phyloP scores from a whole-genome alignment of 1,140 invertebrate genomes.

The Gryon sp. region DNA sequence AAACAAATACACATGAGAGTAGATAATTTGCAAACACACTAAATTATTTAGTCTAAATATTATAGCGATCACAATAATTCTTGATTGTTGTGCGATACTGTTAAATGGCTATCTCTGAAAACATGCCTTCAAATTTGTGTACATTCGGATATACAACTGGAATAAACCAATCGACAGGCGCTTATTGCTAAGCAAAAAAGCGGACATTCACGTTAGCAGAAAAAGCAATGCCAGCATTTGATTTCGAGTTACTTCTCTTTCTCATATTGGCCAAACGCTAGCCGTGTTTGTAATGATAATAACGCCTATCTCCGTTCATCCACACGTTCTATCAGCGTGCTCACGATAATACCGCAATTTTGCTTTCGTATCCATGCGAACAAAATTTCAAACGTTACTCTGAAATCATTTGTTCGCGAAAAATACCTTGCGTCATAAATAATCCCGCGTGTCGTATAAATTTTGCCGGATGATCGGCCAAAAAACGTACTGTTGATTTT shows the following conservation, averaged over 20 bases:
- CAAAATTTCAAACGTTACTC: slow-evolving; percentile 35
- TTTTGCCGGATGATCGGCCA: slow-evolving; percentile 13
- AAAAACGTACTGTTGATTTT: slow-evolving; percentile 12
- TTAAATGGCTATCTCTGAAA: slow-evolving; percentile 18
- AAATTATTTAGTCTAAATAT: too few species aligned
- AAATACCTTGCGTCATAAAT: slow-evolving; percentile 40
- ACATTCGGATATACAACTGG: slow-evolving; percentile 29
- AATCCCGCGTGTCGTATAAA: slow-evolving; percentile 22
- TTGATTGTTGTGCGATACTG: slow-evolving; percentile 1
- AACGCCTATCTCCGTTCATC: slow-evolving; percentile 38
- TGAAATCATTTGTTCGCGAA: slow-evolving; percentile 36
- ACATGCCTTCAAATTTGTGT: slow-evolving; percentile 33
- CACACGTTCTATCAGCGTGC: slow-evolving; percentile 43
- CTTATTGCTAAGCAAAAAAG: slow-evolving; percentile 63
- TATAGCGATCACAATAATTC: slow-evolving; percentile 19
- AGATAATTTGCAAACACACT: slow-evolving; percentile 11
- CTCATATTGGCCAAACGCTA: slow-evolving; percentile 28
- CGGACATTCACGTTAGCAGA: slow-evolving; percentile 51
- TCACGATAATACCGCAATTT: slow-evolving; percentile 59
- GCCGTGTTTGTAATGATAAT: slow-evolving; percentile 42
- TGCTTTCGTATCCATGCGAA: slow-evolving; percentile 38
- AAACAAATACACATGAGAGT: not conserved
- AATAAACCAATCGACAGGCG: slow-evolving; percentile 62
- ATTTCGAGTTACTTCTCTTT: slow-evolving; percentile 20
- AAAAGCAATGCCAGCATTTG: slow-evolving; percentile 37